Percentiles rank a stretch among this genome's conserved stretches.
phyloP scores from a whole-genome alignment of 2,888 invertebrate species.

The Watsonalla binaria region DNA sequence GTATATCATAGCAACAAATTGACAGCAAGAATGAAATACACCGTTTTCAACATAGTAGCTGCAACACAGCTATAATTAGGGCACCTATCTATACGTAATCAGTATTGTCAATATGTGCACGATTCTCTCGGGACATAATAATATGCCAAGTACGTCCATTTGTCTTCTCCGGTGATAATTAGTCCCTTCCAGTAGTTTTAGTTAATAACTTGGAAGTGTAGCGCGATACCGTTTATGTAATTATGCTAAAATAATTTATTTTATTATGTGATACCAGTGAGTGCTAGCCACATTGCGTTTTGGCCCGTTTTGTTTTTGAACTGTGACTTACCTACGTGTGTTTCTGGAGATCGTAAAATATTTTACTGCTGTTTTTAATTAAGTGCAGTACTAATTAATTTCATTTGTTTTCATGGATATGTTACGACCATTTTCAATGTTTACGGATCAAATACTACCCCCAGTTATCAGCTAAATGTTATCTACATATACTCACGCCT shows the following conservation, averaged over 20 bases:
- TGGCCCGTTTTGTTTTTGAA: background rate
- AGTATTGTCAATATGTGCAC: conserved; percentile 17
- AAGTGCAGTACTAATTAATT: too few relatives aligned
- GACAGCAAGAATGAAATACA: background rate
- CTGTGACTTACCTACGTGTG: background rate
- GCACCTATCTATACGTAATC: conserved; percentile 11
- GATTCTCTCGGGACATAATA: conserved; percentile 7
- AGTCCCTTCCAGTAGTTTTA: conserved; percentile 7
- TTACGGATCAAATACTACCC: too few relatives aligned
- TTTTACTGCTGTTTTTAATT: too few relatives aligned
- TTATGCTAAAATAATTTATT: background rate
- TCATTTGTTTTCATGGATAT: too few relatives aligned
- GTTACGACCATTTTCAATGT: too few relatives aligned
- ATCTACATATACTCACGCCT: too few relatives aligned
- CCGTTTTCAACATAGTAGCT: background rate
- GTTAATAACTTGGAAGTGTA: conserved; percentile 2
- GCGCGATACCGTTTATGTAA: background rate
- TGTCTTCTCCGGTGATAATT: conserved; percentile 3
- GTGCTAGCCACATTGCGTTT: background rate
- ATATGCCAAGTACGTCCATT: conserved; percentile 2
- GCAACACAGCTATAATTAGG: conserved; percentile 8
- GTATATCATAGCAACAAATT: background rate
- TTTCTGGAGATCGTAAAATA: too few relatives aligned
- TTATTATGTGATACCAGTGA: background rate
- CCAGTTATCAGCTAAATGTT: too few relatives aligned